Base-by-base conservation (phyloP, 1,140 invertebrate genomes). In the Platyscapa corneri region DNA sequence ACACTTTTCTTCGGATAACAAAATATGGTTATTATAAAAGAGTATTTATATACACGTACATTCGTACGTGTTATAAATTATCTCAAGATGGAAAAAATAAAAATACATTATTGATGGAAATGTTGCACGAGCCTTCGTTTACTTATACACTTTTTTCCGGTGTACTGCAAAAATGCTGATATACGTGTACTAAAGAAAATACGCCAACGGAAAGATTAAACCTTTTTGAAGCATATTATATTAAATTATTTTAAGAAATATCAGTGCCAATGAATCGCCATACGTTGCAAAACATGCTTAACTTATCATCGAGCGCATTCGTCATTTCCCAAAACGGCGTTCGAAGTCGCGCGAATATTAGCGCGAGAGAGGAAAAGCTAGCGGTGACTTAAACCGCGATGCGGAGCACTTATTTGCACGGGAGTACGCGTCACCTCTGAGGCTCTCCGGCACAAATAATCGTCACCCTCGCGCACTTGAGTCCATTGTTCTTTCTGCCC, bases 211-310 rank as follows among this genome's bases (percentile, higher is more conserved):
- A 46, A 74, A 76, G 42, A 49, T 7, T 46, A 46, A 12, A 7
- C 12, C 12, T 46, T 12, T 7, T 46, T n/a, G 5, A 46, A 46
- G 5, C 27, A 27, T n/a, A n/a, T n/a, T n/a, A n/a, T n/a, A n/a
- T n/a, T n/a, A n/a, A n/a, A 74, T 74, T 74, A 74, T 46, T 42
- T 74, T 42, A 42, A 74, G 39, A 70, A 37, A 37, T 74, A 74
- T 74, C 23, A 42, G 39, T 74, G 72, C 39, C 72, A 74, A 76
- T 76, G 23, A 76, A 77, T 77, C 49, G 75, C 18, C 75, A 3
- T 27, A 32, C 46, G 7, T 32, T 77, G 46, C 46, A 34, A 77
- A 77, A 77, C 12, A 30, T 23, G 49, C 49, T 53, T 56, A 56
- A 56, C 49, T 56, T 56, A 77, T 77, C 27, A 6, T n/a, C 70